phyloP scores from a whole-genome alignment of 2,797 vertebrate genomes.

The Spatula versicolor region DNA sequence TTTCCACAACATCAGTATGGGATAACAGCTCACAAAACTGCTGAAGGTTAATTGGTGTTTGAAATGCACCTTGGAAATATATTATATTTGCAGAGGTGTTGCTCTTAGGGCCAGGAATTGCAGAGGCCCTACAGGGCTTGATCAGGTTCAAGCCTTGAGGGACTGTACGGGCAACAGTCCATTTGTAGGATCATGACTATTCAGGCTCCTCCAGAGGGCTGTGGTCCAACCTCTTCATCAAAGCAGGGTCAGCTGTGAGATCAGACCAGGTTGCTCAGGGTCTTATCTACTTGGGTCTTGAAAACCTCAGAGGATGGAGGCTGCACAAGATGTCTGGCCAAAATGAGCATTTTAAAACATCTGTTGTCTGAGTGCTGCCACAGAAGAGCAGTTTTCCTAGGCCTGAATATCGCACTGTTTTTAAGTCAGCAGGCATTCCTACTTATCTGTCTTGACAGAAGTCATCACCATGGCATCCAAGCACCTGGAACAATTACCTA shows the following conservation, averaged over 20 bases:
- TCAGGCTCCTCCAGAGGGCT: neutral
- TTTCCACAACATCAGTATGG: neutral
- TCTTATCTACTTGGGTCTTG: neutral
- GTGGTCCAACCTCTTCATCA: neutral
- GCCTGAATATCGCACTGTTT: neutral
- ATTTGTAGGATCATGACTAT: neutral
- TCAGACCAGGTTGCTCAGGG: neutral
- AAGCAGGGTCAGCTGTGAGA: neutral
- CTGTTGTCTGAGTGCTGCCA: neutral
- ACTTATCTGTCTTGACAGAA: constrained; percentile 44
- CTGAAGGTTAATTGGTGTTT: neutral
- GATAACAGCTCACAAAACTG: neutral
- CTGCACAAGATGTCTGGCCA: neutral
- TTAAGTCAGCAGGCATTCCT: constrained; percentile 20
- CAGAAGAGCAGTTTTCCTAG: constrained; percentile 4
- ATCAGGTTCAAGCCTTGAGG: neutral
- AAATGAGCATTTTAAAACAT: neutral
- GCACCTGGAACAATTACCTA: constrained; percentile 30
- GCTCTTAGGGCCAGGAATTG: neutral
- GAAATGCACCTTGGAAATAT: neutral
- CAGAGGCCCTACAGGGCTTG: neutral
- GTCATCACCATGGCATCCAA: constrained; percentile 24
- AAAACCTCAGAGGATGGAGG: neutral
- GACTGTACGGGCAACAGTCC: neutral
- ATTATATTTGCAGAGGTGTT: neutral